Percentiles rank a stretch among this genome's conserved stretches.
Conservation (phyloP, 2,797 vertebrate genomes). For the Poecilia wingei region DNA sequence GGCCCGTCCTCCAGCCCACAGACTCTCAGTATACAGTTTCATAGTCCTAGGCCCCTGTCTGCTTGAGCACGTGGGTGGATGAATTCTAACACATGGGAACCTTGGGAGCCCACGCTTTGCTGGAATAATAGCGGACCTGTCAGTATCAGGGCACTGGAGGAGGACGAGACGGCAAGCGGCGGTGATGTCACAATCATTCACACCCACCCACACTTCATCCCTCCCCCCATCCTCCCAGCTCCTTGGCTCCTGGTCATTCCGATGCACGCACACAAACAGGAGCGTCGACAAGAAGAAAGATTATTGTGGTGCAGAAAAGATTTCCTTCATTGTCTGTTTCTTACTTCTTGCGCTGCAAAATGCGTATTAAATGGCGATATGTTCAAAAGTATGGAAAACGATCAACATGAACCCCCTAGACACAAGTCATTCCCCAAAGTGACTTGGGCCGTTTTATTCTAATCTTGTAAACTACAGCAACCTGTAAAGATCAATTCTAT, state of each 20-base stretch:
- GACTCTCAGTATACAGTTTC: constrained; percentile 81
- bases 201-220: constrained; percentile 72
- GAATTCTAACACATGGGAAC: constrained; percentile 88
- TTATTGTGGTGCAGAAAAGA: neutral
- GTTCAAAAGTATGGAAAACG: neutral
- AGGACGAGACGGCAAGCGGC: constrained; percentile 68
- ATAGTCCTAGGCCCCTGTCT: constrained; percentile 76
- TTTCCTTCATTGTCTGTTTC: neutral
- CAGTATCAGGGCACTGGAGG: constrained; percentile 68
- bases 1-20: constrained; percentile 77
- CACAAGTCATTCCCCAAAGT: neutral
- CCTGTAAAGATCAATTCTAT: neutral
- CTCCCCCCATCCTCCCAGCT: constrained; percentile 12
- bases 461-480: neutral
- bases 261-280: constrained; percentile 33
- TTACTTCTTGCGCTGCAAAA: too few relatives aligned
- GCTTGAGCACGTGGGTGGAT: constrained; percentile 85
- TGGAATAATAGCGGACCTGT: constrained; percentile 86
- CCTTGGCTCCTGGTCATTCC: constrained; percentile 35
- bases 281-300: constrained; percentile 7
- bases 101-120: constrained; percentile 76
- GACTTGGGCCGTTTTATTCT: neutral
- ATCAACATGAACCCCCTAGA: neutral
- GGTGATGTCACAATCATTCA: constrained; percentile 80
- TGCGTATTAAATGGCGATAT: neutral